A percentile compares a stretch with the other conserved stretches of the same genome.
phyloP scores from a whole-genome alignment of 2,797 vertebrate species.

The Poeciliopsis infans region DNA sequence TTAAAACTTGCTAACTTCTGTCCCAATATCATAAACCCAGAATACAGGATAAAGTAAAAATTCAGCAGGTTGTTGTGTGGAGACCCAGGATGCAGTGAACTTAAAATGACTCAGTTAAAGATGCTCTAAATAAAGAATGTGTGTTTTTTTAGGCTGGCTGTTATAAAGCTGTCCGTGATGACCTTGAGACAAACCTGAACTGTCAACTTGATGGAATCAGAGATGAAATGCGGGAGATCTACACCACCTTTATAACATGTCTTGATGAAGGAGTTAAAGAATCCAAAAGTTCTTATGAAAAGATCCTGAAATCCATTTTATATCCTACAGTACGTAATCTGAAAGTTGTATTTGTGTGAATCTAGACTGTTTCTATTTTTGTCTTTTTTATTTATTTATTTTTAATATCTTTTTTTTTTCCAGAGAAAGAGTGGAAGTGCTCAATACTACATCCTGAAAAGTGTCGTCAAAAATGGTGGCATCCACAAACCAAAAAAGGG shows the following conservation, averaged over 20 bases:
- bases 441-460: neutral
- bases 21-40: neutral
- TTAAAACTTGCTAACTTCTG: neutral
- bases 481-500: constrained; percentile 3
- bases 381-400: neutral
- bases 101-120: neutral
- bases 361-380: neutral
- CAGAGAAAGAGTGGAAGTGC: fast-evolving
- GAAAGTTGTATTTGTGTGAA: neutral
- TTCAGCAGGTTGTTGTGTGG: neutral
- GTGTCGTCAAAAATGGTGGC: constrained; percentile 15
- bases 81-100: neutral
- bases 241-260: constrained; percentile 11
- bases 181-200: neutral
- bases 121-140: neutral
- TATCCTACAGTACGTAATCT: constrained; percentile 11
- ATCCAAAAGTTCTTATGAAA: constrained; percentile 23
- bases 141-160: constrained; percentile 19
- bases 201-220: neutral
- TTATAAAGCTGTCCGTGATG: neutral
- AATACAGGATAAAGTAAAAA: neutral
- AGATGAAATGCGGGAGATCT: neutral
- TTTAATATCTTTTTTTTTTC: neutral
- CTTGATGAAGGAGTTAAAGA: constrained; percentile 36
- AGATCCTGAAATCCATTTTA: neutral